These are phyloP conservation scores for Bothrops jararaca DNA, from an alignment of 2,113 vertebrate genomes.

Conservation along the genomic window DNA sequence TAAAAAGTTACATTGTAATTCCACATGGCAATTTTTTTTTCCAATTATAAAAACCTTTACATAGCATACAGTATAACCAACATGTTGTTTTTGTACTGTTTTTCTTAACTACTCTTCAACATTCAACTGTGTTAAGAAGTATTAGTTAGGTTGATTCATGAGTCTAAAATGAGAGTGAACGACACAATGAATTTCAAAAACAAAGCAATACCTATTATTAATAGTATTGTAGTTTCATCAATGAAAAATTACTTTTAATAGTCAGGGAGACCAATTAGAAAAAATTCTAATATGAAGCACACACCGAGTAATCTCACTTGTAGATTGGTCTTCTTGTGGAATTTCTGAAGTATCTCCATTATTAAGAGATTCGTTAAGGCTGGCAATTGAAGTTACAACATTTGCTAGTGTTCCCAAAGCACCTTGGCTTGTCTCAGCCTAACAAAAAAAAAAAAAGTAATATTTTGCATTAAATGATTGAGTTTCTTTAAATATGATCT, in stretches of 20 bases:
- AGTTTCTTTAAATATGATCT: not conserved
- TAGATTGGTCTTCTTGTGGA: slow-evolving; percentile 86
- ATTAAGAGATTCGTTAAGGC: slow-evolving; percentile 88
- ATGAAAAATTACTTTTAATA: not conserved
- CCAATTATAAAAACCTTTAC: not conserved
- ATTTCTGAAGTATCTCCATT: slow-evolving; percentile 86
- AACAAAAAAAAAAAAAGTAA: slow-evolving; percentile 19
- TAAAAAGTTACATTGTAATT: not conserved
- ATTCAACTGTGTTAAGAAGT: not conserved
- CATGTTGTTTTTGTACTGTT: not conserved
- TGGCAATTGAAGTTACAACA: slow-evolving; percentile 94
- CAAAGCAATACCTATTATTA: not conserved
- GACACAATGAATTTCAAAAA: not conserved
- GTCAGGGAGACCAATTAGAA: not conserved
- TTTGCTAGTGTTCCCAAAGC: slow-evolving; percentile 94
- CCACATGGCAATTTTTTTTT: not conserved
- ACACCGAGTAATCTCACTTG: slow-evolving; percentile 94
- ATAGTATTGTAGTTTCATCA: slow-evolving; percentile 1
- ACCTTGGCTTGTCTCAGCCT: slow-evolving; percentile 89
- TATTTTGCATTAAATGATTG: not conserved
- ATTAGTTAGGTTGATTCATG: not conserved
- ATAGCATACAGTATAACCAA: not conserved
- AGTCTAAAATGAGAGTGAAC: not conserved
- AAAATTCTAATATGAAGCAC: slow-evolving; percentile 18
- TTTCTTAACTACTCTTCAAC: not conserved